Percentiles rank a stretch among this genome's conserved stretches.
Conservation (phyloP, 2,888 invertebrate genomes). For the Cistogaster globosa region DNA sequence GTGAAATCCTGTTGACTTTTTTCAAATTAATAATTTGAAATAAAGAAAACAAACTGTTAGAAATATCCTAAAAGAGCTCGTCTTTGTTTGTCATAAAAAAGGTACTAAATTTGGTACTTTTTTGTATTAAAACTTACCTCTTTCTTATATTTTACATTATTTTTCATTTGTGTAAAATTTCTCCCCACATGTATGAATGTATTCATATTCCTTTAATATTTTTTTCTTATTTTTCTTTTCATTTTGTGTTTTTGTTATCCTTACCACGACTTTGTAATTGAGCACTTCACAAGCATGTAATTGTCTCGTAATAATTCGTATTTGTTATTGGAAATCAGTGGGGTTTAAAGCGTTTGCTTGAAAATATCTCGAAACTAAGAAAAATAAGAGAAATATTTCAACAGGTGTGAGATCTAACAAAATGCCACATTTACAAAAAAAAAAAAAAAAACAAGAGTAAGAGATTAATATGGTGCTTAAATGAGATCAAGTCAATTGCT, state of each 20-base stretch:
- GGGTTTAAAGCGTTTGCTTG: slow-evolving; percentile 5
- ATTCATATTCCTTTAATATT: background rate
- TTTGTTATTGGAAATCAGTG: slow-evolving; percentile 72
- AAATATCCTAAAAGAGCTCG: too few species aligned
- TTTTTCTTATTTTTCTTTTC: background rate
- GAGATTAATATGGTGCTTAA: slow-evolving; percentile 58
- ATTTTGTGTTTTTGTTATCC: background rate
- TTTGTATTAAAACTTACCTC: too few species aligned
- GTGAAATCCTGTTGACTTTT: too few species aligned
- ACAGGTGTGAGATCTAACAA: slow-evolving; percentile 63
- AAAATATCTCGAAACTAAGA: slow-evolving; percentile 7
- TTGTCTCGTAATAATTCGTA: slow-evolving; percentile 75
- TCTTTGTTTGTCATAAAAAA: too few species aligned
- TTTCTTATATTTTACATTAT: too few species aligned
- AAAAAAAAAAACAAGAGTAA: slow-evolving; percentile 44
- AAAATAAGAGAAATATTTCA: slow-evolving; percentile 55
- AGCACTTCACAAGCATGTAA: slow-evolving; percentile 74
- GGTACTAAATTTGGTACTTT: too few species aligned
- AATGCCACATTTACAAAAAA: slow-evolving; percentile 30
- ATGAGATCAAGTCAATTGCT: slow-evolving; percentile 55
- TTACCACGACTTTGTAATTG: slow-evolving; percentile 63
- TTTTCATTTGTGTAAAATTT: background rate
- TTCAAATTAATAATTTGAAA: too few species aligned
- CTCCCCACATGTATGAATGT: slow-evolving; percentile 6
- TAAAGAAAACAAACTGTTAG: too few species aligned